A percentile compares a stretch with the other conserved stretches of the same genome.
These are phyloP conservation scores for Pedionomus torquatus DNA, from an alignment of 2,113 vertebrate genomes.

Conservation along the genomic window DNA sequence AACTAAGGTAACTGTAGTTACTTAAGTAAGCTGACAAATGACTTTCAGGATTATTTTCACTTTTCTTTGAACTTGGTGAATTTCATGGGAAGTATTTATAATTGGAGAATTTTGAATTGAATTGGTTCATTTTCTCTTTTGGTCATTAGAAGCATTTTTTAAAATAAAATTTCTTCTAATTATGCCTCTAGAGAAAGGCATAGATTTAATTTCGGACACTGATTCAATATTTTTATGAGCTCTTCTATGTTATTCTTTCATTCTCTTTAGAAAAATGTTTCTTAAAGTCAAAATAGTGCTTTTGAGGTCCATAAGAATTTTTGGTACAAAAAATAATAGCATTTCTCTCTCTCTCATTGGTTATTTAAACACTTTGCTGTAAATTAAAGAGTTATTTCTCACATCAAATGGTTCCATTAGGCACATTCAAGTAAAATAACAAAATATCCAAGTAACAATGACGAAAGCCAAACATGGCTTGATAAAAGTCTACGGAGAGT, in stretches of 20 bases:
- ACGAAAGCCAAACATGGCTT: slow-evolving; percentile 87
- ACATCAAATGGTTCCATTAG: slow-evolving; percentile 86
- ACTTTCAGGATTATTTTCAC: background rate
- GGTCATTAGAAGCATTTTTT: background rate
- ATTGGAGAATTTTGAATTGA: slow-evolving; percentile 26
- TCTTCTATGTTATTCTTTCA: slow-evolving; percentile 51
- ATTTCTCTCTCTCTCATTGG: slow-evolving; percentile 69
- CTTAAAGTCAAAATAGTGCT: slow-evolving; percentile 81
- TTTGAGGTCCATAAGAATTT: slow-evolving; percentile 81
- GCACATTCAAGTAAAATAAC: slow-evolving; percentile 88
- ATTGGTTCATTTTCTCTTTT: background rate
- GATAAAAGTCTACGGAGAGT: slow-evolving; percentile 85
- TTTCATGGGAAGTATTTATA: background rate
- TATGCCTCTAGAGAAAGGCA: slow-evolving; percentile 65
- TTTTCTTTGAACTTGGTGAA: background rate
- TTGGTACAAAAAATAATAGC: slow-evolving; percentile 84
- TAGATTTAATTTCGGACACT: slow-evolving; percentile 66
- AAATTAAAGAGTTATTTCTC: slow-evolving; percentile 81
- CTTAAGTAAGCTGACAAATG: background rate
- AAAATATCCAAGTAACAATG: slow-evolving; percentile 85
- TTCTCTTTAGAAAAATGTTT: slow-evolving; percentile 69
- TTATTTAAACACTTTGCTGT: slow-evolving; percentile 77
- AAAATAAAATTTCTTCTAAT: slow-evolving; percentile 43
- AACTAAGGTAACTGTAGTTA: background rate
- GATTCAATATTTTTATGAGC: slow-evolving; percentile 59